A percentile compares a stretch with the other conserved stretches of the same genome.
Conservation (phyloP, 2,888 invertebrate species). For the Melangyna quadrimaculata region DNA sequence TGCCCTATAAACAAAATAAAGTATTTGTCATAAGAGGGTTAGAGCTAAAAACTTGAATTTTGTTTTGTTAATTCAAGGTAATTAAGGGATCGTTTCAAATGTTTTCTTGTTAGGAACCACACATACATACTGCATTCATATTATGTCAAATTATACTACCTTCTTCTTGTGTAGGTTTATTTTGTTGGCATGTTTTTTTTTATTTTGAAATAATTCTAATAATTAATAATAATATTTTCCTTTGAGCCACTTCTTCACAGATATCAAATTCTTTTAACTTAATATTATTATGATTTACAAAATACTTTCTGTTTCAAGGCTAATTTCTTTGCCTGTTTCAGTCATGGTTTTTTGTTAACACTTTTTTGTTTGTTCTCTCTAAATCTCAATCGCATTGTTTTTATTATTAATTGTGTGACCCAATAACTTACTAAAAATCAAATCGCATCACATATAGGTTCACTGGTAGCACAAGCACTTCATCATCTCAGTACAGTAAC, state of each 20-base stretch:
- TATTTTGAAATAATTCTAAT: not conserved
- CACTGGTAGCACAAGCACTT: conserved; percentile 80
- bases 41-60: too few species aligned
- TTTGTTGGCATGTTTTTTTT: not conserved
- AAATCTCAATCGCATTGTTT: conserved; percentile 30
- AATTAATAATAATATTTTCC: too few species aligned
- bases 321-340: not conserved
- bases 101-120: too few species aligned
- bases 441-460: conserved; percentile 77
- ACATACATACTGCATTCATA: too few species aligned
- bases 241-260: not conserved
- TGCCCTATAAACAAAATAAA: too few species aligned
- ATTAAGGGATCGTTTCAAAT: too few species aligned
- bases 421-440: conserved; percentile 67
- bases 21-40: too few species aligned
- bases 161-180: too few species aligned
- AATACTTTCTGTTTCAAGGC: not conserved
- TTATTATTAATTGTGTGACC: conserved; percentile 57
- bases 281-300: not conserved
- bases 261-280: not conserved
- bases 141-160: too few species aligned
- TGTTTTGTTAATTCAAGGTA: too few species aligned
- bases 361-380: conserved; percentile 22
- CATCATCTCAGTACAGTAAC: conserved; percentile 81
- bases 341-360: not conserved